Evolutionary conservation across 2,113 vertebrate genomes (phyloP).

Genomic region (Corydoras maculifer): DNA sequence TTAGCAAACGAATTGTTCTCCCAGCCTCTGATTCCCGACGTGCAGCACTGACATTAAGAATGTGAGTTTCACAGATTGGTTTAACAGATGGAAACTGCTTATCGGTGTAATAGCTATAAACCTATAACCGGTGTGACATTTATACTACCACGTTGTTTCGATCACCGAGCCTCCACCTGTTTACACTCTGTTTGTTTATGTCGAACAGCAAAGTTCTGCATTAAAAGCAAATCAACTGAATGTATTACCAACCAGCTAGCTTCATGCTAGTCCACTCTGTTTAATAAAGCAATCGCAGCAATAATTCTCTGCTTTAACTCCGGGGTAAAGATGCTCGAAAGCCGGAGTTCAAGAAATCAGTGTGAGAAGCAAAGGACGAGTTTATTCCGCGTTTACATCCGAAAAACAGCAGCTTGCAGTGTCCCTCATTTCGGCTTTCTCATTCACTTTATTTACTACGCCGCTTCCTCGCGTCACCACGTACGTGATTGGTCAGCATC

Average conservation of each 20-base stretch:
- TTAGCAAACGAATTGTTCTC: not conserved
- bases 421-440: not conserved
- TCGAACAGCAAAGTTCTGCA: not conserved
- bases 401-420: conserved; percentile 13
- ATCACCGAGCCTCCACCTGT: no score
- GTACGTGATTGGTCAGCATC: conserved; percentile 61
- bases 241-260: not conserved
- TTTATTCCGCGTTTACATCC: not conserved
- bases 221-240: not conserved
- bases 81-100: no score
- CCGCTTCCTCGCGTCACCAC: conserved; percentile 41
- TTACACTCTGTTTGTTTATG: not conserved
- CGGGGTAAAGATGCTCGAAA: no score
- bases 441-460: conserved; percentile 68
- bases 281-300: not conserved
- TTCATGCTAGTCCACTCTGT: conserved; percentile 10
- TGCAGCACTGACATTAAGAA: no score
- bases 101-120: no score
- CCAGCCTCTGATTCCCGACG: no score
- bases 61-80: no score
- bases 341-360: not conserved
- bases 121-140: no score
- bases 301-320: no score
- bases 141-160: no score
- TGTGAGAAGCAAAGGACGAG: not conserved